A percentile compares a stretch with the other conserved stretches of the same genome.
Conservation (phyloP, 1,140 invertebrate genomes). For the Capitella teleta region DNA sequence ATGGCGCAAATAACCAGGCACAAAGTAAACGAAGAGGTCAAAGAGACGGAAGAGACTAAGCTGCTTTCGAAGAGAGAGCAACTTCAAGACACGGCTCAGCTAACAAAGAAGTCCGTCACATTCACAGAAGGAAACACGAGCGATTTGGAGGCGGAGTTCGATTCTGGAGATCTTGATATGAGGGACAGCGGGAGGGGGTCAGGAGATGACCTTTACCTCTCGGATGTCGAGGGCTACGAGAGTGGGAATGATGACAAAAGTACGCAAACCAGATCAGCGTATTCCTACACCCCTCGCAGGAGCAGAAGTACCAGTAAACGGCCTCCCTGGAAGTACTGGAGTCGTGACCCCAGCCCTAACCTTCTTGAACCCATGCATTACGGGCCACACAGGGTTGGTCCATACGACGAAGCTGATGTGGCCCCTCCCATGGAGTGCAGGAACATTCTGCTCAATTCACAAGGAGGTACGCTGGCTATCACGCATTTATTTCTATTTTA, state of each 20-base stretch:
- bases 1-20: slow-evolving; percentile 1
- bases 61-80: slow-evolving; percentile 10
- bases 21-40: slow-evolving; percentile 5
- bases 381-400: slow-evolving; percentile 7
- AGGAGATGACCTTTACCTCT: not conserved
- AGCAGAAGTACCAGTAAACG: slow-evolving; percentile 8
- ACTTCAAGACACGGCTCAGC: slow-evolving; percentile 6
- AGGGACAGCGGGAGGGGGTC: no score
- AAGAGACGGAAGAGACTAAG: slow-evolving; percentile 3
- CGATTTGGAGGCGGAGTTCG: slow-evolving; percentile 19
- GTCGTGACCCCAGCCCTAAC: not conserved
- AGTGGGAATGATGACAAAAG: not conserved
- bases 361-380: slow-evolving; percentile 9
- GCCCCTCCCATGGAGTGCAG: not conserved
- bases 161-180: slow-evolving; percentile 21
- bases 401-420: slow-evolving; percentile 1
- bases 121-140: not conserved
- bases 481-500: not conserved
- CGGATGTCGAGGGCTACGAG: not conserved
- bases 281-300: slow-evolving; percentile 2
- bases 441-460: not conserved
- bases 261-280: no score
- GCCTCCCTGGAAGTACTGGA: slow-evolving; percentile 21
- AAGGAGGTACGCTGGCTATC: not conserved
- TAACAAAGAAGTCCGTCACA: slow-evolving; percentile 13